Conservation (phyloP, 2,888 invertebrate species). For the Loripinus fragilis region DNA sequence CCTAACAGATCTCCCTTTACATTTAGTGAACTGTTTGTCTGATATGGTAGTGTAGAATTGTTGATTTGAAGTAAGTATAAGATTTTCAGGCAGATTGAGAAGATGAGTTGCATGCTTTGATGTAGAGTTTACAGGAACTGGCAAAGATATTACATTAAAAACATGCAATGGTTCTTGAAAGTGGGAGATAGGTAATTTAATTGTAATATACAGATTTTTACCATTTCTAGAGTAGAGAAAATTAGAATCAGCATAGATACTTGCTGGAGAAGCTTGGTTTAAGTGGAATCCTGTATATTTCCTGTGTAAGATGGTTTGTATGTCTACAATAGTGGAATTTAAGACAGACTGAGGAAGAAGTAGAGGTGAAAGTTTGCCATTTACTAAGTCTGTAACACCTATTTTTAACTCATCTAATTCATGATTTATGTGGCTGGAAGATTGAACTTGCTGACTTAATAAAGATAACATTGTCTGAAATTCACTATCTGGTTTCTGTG, state of each 20-base stretch:
- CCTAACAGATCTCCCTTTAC: background rate
- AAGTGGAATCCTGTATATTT: slow-evolving; percentile 15
- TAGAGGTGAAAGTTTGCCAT: slow-evolving; percentile 29
- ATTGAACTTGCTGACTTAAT: background rate
- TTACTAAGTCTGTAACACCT: slow-evolving; percentile 4
- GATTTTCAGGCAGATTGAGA: slow-evolving; percentile 11
- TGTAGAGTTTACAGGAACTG: slow-evolving; percentile 28
- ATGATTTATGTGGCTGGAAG: slow-evolving; percentile 1
- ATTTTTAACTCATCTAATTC: slow-evolving; percentile 10
- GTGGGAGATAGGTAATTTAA: slow-evolving; percentile 20
- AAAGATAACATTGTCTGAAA: background rate
- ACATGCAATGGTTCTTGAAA: background rate
- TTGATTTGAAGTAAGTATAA: background rate
- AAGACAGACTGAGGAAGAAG: slow-evolving; percentile 21
- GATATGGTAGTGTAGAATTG: slow-evolving; percentile 20
- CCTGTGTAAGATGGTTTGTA: background rate
- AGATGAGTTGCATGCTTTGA: slow-evolving; percentile 27
- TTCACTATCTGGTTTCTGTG: background rate
- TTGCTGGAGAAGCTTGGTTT: slow-evolving; percentile 5
- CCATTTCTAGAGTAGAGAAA: slow-evolving; percentile 7
- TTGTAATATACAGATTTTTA: background rate
- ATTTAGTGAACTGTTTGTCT: background rate
- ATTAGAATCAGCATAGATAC: slow-evolving; percentile 15
- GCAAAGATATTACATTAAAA: slow-evolving; percentile 12
- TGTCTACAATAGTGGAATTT: background rate